Evolutionary conservation across 1,140 invertebrate species (phyloP).

Genomic region (Lasioglossum baleicum): DNA sequence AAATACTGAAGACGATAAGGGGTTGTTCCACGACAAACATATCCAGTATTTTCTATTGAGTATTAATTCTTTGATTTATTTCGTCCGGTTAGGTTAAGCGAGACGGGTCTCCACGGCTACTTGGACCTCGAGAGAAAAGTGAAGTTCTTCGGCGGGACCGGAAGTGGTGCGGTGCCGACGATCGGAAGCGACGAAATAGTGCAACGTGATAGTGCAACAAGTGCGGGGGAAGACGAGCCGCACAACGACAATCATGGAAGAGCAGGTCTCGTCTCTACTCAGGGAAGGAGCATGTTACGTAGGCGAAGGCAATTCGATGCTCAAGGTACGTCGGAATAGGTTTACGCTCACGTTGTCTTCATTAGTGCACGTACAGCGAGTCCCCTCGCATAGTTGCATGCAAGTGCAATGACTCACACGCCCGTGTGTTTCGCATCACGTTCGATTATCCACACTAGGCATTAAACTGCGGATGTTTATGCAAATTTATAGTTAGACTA

Average conservation of each 20-base stretch:
- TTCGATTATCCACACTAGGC: too few species aligned
- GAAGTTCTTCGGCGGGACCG: constrained; percentile 70
- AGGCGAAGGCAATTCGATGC: constrained; percentile 76
- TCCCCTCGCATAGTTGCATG: too few species aligned
- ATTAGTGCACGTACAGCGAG: too few species aligned
- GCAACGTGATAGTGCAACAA: constrained; percentile 78
- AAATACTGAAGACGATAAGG: too few species aligned
- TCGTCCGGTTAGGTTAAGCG: constrained; percentile 69
- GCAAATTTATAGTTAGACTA: too few species aligned
- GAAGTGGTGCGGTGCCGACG: constrained; percentile 63
- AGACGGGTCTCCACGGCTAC: constrained; percentile 74
- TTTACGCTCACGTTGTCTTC: neutral
- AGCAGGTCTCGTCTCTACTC: constrained; percentile 65
- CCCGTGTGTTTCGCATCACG: too few species aligned
- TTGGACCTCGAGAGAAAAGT: constrained; percentile 73
- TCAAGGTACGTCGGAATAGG: constrained; percentile 69
- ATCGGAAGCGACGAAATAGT: constrained; percentile 72
- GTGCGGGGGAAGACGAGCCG: constrained; percentile 76
- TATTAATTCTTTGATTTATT: neutral
- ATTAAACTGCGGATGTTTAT: too few species aligned
- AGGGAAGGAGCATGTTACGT: constrained; percentile 74
- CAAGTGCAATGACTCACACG: too few species aligned
- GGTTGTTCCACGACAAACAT: too few species aligned
- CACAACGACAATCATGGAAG: constrained; percentile 69
- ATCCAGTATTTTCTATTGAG: neutral